Evolutionary conservation across 2,113 vertebrate species (phyloP).

Genomic region (Glaucidium brasilianum): DNA sequence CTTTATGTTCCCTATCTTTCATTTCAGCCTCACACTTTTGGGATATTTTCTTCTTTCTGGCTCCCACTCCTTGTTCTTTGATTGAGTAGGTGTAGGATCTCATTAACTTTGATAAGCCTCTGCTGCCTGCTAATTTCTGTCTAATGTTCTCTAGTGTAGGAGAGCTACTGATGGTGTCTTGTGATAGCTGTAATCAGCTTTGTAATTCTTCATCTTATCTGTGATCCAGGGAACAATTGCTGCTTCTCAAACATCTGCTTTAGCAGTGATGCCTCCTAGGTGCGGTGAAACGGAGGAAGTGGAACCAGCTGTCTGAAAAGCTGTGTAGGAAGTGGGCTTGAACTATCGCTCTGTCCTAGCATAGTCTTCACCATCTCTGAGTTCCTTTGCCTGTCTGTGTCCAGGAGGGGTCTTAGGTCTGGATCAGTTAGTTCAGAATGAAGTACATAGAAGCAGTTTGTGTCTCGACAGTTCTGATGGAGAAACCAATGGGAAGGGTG

Average conservation of each 20-base stretch:
- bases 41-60: neutral
- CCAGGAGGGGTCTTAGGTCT: neutral
- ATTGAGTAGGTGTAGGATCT: neutral
- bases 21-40: neutral
- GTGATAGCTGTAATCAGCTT: neutral
- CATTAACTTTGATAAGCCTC: neutral
- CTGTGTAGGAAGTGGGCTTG: neutral
- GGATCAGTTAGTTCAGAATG: neutral
- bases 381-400: neutral
- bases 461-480: neutral
- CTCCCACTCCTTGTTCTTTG: neutral
- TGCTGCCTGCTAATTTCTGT: neutral
- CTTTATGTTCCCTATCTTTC: neutral
- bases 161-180: slow-evolving; percentile 9
- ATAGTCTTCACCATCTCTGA: neutral
- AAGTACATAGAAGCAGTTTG: neutral
- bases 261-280: neutral
- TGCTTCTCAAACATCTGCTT: neutral
- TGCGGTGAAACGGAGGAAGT: neutral
- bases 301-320: neutral
- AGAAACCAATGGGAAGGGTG: neutral
- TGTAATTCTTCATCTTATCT: neutral
- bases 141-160: neutral
- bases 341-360: neutral
- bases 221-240: neutral